Base-by-base conservation (phyloP, 1,140 invertebrate genomes). In the Drosophila persimilis region DNA sequence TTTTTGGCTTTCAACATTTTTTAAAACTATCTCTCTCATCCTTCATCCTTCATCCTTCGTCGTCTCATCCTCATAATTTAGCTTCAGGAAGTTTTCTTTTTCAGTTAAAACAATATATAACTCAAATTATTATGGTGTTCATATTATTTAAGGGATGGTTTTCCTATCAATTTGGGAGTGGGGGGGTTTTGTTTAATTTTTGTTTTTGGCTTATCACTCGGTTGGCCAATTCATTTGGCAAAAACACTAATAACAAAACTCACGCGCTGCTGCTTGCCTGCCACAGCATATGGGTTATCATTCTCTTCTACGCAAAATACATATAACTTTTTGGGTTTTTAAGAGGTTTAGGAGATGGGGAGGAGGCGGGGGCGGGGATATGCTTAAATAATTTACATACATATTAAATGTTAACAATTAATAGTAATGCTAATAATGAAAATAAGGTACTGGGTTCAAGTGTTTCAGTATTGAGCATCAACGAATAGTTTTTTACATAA, bases 391-490 rank as follows among this genome's bases (percentile, higher is more conserved):
- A 89, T 90, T 89, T 89, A 85, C 78, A 89, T 80, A 80, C 80
- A 85, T 85, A 89, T 80, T 73, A 89, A 39, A 89, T 69, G 50
- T 83, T 88, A 86, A 88, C 83, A 86, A 88, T 88, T 88, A 81
- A 86, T 88, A 79, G 80, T 88, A 85, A 86, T 88, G 83, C 83
- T 86, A 86, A 86, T 78, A 78, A 86, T 88, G 76, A 89, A 90
- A 90, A 90, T 89, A 90, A 90, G 89, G 89, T 90, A 90, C 89
- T 90, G 89, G 89, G 89, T 90, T 89, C 73, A 90, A 90, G 89
- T 90, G 80, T 80, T 78, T 59, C 41, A 73, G 64, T 63, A 65
- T 64, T 84, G 83, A 86, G 83, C 83, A 88, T 84, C 73, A 80
- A 85, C 80, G 80, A 80, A 84, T 71, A 77, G 77, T 89, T 84